phyloP scores from a whole-genome alignment of 2,888 invertebrate species.

The Hypercompe scribonia region DNA sequence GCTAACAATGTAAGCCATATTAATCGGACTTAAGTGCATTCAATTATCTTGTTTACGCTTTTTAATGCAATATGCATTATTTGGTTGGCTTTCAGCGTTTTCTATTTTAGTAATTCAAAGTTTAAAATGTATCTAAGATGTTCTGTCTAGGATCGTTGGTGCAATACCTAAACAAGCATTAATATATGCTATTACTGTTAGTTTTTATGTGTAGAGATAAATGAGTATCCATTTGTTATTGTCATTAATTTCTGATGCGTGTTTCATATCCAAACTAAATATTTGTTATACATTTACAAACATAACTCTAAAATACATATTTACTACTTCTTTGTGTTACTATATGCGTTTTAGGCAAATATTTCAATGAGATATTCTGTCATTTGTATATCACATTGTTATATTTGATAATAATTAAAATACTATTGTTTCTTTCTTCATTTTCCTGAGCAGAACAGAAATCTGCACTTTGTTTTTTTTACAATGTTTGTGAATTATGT shows the following conservation, averaged over 20 bases:
- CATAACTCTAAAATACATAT: too few relatives aligned
- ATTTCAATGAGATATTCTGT: background rate
- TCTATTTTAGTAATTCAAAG: background rate
- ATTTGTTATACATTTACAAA: conserved; percentile 3
- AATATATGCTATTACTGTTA: background rate
- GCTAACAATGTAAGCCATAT: background rate
- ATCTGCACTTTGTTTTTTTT: conserved; percentile 39
- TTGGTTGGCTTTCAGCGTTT: background rate
- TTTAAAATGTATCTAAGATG: background rate
- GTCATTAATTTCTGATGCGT: background rate
- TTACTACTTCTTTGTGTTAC: background rate
- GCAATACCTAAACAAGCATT: background rate
- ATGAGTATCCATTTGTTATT: background rate
- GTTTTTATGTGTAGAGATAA: background rate
- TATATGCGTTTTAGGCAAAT: background rate
- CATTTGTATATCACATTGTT: background rate
- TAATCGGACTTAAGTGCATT: background rate
- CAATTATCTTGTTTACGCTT: background rate
- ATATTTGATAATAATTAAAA: background rate
- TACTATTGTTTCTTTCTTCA: conserved; percentile 2
- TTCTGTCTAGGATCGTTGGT: background rate
- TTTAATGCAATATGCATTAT: background rate
- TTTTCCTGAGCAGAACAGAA: conserved; percentile 28
- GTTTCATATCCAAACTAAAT: background rate
- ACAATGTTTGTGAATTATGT: conserved; percentile 41